A percentile compares a stretch with the other conserved stretches of the same genome.
phyloP scores from a whole-genome alignment of 1,140 invertebrate genomes.

The Ceratitis capitata region DNA sequence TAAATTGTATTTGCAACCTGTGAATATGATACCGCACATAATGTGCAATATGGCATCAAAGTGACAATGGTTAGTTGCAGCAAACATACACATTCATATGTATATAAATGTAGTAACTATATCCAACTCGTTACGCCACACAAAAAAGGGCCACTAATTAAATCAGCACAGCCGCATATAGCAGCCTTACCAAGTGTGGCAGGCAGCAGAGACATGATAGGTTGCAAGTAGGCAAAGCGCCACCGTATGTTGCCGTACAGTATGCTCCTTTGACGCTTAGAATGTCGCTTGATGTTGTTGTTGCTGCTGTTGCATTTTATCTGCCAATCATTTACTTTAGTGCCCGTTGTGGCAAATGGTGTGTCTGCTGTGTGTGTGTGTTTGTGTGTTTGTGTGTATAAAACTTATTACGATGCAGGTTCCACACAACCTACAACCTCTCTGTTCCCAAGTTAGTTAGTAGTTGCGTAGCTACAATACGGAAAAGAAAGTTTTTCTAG shows the following conservation, averaged over 20 bases:
- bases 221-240: no score
- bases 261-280: background rate
- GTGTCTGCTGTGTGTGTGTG: no score
- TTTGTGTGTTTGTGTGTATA: background rate
- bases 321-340: background rate
- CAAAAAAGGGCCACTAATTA: constrained; percentile 6
- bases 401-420: constrained; percentile 5
- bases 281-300: background rate
- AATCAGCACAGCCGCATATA: background rate
- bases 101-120: background rate
- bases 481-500: constrained; percentile 61
- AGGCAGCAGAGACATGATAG: background rate
- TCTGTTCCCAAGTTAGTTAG: background rate
- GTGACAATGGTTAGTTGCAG: background rate
- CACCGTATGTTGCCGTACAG: background rate
- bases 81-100: background rate
- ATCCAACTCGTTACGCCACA: background rate
- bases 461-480: background rate
- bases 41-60: constrained; percentile 5
- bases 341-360: background rate
- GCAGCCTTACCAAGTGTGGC: background rate
- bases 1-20: background rate
- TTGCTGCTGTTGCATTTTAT: background rate
- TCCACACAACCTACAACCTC: background rate
- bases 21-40: background rate